These are phyloP conservation scores for Coregonus sp. DNA, from an alignment of 2,797 vertebrate genomes.

Conservation along the genomic window DNA sequence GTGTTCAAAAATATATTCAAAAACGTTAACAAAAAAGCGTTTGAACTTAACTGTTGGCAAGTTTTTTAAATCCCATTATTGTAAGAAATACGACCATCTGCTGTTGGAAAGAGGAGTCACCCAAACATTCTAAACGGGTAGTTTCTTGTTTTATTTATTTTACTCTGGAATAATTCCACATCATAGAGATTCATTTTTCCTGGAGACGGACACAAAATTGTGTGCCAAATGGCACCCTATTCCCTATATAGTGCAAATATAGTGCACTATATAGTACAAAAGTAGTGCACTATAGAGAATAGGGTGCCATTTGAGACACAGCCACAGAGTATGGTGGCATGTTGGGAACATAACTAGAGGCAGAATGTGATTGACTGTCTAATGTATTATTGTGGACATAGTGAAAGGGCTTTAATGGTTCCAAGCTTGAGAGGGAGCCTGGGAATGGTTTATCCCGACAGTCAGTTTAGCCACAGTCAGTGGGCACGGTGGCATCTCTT, in stretches of 20 bases:
- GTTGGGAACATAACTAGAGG: slow-evolving; percentile 33
- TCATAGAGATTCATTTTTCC: not conserved
- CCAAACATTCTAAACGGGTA: not conserved
- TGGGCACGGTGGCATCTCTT: not conserved
- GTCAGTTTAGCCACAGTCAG: not conserved
- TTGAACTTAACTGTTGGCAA: not conserved
- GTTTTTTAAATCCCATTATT: not conserved
- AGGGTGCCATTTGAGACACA: not conserved
- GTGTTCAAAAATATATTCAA: too few species aligned
- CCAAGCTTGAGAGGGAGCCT: slow-evolving; percentile 36
- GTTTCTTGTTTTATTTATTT: slow-evolving; percentile 1
- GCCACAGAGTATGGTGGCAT: slow-evolving; percentile 18
- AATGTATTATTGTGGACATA: slow-evolving; percentile 40
- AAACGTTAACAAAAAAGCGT: too few species aligned
- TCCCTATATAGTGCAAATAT: not conserved
- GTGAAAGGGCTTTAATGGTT: slow-evolving; percentile 43
- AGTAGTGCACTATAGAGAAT: not conserved
- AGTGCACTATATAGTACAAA: not conserved
- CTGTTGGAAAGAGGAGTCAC: not conserved
- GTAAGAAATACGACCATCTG: not conserved
- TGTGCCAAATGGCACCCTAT: not conserved
- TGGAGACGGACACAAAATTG: not conserved
- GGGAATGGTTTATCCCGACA: not conserved
- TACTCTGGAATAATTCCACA: slow-evolving; percentile 5
- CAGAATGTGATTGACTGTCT: slow-evolving; percentile 37